These are phyloP conservation scores for Drosophila takahashii DNA, from an alignment of 1,140 invertebrate genomes.

Conservation along the genomic window DNA sequence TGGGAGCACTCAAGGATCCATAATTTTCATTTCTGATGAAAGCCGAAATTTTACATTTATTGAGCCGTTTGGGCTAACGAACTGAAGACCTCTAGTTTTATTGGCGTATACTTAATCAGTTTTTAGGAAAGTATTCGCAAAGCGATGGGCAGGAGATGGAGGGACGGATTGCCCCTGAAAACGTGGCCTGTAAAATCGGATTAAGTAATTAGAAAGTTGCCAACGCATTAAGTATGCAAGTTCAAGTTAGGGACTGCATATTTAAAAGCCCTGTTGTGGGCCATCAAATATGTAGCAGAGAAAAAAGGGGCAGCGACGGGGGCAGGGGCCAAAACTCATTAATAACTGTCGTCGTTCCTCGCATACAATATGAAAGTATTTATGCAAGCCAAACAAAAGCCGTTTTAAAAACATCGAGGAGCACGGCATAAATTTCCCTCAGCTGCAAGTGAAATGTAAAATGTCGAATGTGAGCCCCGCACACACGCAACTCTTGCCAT, in stretches of 20 bases:
- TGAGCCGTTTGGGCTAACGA: conserved; percentile 40
- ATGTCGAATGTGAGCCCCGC: conserved; percentile 52
- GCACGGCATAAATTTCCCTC: conserved; percentile 49
- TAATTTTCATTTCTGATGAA: conserved; percentile 33
- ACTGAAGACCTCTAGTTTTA: conserved; percentile 31
- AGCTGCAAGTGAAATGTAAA: conserved; percentile 60
- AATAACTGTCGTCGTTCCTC: conserved; percentile 64
- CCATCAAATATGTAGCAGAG: conserved; percentile 69
- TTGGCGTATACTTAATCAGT: conserved; percentile 36
- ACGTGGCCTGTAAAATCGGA: conserved; percentile 55
- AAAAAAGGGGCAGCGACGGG: neutral
- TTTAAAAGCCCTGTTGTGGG: conserved; percentile 65
- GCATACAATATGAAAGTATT: conserved; percentile 49
- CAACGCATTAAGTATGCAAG: conserved; percentile 71
- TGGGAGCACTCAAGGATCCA: conserved; percentile 37
- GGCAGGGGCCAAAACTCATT: conserved; percentile 62
- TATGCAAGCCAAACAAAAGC: conserved; percentile 61
- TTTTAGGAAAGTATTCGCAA: conserved; percentile 8
- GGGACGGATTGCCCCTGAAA: conserved; percentile 24
- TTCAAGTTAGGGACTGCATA: conserved; percentile 70
- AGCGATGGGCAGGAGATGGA: neutral
- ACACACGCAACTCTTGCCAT: conserved; percentile 67
- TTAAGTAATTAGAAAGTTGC: conserved; percentile 77
- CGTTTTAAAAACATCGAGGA: conserved; percentile 34
- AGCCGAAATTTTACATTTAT: conserved; percentile 45